Evolutionary conservation across 2,113 vertebrate species (phyloP).

Genomic region (Myrmecophaga tridactyla): DNA sequence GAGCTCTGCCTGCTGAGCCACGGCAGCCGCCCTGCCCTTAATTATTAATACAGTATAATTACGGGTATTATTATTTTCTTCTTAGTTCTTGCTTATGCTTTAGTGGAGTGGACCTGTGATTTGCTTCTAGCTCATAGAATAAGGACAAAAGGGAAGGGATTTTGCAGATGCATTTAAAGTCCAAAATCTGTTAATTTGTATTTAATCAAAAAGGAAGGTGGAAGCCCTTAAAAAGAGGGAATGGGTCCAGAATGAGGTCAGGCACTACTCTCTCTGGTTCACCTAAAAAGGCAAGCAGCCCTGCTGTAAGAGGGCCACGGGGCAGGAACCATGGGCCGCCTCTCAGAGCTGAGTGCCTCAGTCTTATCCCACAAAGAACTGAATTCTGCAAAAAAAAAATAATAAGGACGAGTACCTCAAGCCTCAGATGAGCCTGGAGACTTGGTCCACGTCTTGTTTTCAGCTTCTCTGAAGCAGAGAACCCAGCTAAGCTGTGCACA

Average conservation of each 20-base stretch:
- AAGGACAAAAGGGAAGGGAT: not conserved
- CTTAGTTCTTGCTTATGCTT: not conserved
- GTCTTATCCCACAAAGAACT: not conserved
- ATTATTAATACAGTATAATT: not conserved
- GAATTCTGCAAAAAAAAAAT: not conserved
- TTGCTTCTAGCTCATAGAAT: not conserved
- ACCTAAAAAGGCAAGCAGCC: not conserved
- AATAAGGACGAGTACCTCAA: not conserved
- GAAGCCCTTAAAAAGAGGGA: not conserved
- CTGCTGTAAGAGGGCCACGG: accelerated
- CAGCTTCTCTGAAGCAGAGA: not conserved
- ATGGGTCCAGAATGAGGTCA: not conserved
- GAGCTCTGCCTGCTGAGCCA: too few relatives aligned
- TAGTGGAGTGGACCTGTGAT: not conserved
- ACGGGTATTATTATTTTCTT: not conserved
- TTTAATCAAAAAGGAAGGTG: not conserved
- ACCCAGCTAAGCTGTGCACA: not conserved
- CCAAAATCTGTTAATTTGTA: not conserved
- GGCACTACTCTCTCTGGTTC: not conserved
- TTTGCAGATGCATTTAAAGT: not conserved
- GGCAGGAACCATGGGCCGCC: not conserved
- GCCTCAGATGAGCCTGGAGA: not conserved
- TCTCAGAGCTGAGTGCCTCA: not conserved
- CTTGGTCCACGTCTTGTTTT: not conserved
- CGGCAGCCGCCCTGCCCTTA: not conserved